phyloP scores from a whole-genome alignment of 1,140 invertebrate genomes.

The Leptinotarsa undecemlineata region DNA sequence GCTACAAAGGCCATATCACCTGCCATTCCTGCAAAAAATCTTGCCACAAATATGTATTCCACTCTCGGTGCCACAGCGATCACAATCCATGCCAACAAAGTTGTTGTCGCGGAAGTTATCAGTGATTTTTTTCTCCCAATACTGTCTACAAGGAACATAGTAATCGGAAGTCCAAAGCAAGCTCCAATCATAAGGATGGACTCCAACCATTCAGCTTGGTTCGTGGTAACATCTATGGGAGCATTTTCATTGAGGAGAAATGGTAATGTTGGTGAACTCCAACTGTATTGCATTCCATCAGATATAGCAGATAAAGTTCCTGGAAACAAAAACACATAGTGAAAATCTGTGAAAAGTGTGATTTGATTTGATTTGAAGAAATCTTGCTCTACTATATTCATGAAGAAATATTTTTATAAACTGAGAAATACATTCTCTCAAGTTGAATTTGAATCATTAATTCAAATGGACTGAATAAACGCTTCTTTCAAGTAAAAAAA shows the following conservation, averaged over 20 bases:
- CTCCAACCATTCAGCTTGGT: slow-evolving; percentile 62
- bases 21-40: slow-evolving; percentile 47
- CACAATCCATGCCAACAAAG: slow-evolving; percentile 65
- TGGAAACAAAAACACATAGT: slow-evolving; percentile 25
- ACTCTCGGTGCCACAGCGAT: slow-evolving; percentile 58
- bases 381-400: too few relatives aligned
- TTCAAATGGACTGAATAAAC: too few relatives aligned
- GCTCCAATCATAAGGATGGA: slow-evolving; percentile 66
- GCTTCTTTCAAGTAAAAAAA: too few relatives aligned
- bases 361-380: too few relatives aligned
- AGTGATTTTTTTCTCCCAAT: slow-evolving; percentile 65
- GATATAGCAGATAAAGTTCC: slow-evolving; percentile 43
- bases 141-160: slow-evolving; percentile 61
- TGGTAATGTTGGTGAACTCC: slow-evolving; percentile 52
- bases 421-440: too few relatives aligned
- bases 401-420: too few relatives aligned
- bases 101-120: slow-evolving; percentile 62
- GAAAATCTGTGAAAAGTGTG: not conserved
- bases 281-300: slow-evolving; percentile 46
- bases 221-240: slow-evolving; percentile 47
- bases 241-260: slow-evolving; percentile 52
- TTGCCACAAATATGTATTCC: slow-evolving; percentile 59
- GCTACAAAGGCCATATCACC: slow-evolving; percentile 48
- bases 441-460: too few relatives aligned
- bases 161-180: slow-evolving; percentile 63